A percentile compares a stretch with the other conserved stretches of the same genome.
phyloP scores from a whole-genome alignment of 1,140 invertebrate genomes.

The Chionoecetes opilio region DNA sequence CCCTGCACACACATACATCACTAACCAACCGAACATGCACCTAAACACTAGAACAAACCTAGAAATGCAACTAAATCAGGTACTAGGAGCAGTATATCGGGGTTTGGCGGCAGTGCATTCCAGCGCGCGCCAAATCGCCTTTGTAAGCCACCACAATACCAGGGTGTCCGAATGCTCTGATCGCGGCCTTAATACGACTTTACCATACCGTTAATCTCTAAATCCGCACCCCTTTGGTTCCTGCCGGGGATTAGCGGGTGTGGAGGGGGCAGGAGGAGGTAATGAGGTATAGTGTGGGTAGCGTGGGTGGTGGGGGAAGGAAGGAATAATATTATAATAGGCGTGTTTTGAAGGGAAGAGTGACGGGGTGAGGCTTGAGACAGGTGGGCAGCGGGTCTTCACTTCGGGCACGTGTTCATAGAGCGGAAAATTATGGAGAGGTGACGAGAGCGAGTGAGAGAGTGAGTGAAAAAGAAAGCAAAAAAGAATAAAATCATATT shows the following conservation, averaged over 20 bases:
- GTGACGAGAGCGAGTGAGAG: too few species aligned
- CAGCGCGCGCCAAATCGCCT: background rate
- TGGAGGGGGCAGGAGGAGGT: background rate
- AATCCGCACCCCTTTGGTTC: background rate
- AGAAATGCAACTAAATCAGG: background rate
- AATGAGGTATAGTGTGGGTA: background rate
- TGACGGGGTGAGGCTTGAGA: background rate
- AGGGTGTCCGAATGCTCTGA: background rate
- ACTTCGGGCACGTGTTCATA: constrained; percentile 54
- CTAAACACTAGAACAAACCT: background rate
- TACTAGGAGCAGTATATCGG: background rate
- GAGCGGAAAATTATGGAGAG: constrained; percentile 66
- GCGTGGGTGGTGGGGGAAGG: too few species aligned
- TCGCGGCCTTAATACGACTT: constrained; percentile 12
- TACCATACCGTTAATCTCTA: constrained; percentile 14
- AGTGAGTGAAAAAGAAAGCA: background rate
- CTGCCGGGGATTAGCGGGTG: background rate
- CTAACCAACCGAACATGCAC: background rate
- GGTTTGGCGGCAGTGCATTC: background rate
- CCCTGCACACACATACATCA: background rate
- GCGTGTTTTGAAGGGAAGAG: background rate
- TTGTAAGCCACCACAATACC: background rate
- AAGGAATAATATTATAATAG: background rate
- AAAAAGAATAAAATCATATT: constrained; percentile 52
- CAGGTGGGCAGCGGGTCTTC: constrained; percentile 4